Conservation (phyloP, 2,888 invertebrate genomes). For the Hydriomena furcata region DNA sequence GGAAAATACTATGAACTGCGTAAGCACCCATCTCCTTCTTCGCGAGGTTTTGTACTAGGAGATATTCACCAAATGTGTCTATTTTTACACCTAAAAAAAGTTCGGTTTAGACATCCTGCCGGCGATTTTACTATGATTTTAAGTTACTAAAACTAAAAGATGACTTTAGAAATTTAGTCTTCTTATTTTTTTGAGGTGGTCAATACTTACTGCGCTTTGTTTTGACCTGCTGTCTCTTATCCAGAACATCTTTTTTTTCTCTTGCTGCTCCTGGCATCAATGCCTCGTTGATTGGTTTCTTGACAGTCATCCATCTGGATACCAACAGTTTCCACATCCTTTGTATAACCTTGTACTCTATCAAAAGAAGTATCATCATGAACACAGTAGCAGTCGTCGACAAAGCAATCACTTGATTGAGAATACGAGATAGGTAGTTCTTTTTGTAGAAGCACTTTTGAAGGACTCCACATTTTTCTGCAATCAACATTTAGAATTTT, state of each 20-base stretch:
- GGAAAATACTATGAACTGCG: slow-evolving; percentile 46
- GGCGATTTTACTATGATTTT: too few species aligned
- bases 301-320: slow-evolving; percentile 26
- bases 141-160: too few species aligned
- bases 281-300: slow-evolving; percentile 13
- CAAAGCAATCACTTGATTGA: slow-evolving; percentile 54
- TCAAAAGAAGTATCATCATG: slow-evolving; percentile 48
- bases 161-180: too few species aligned
- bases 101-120: too few species aligned
- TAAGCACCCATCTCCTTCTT: slow-evolving; percentile 40
- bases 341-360: slow-evolving; percentile 59
- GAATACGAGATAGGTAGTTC: slow-evolving; percentile 55
- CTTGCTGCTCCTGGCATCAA: slow-evolving; percentile 40
- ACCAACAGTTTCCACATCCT: slow-evolving; percentile 39
- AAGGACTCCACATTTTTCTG: slow-evolving; percentile 69
- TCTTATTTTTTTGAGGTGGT: neutral
- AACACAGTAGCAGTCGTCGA: slow-evolving; percentile 47
- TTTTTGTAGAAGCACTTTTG: slow-evolving; percentile 59
- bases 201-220: slow-evolving; percentile 39
- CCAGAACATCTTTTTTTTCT: slow-evolving; percentile 48
- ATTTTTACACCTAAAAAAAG: slow-evolving; percentile 41
- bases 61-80: slow-evolving; percentile 59
- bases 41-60: slow-evolving; percentile 52
- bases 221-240: slow-evolving; percentile 44
- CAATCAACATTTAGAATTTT: slow-evolving; percentile 6